These are phyloP conservation scores for Tauraco hartlaubi DNA, from an alignment of 2,797 vertebrate species.

Conservation along the genomic window DNA sequence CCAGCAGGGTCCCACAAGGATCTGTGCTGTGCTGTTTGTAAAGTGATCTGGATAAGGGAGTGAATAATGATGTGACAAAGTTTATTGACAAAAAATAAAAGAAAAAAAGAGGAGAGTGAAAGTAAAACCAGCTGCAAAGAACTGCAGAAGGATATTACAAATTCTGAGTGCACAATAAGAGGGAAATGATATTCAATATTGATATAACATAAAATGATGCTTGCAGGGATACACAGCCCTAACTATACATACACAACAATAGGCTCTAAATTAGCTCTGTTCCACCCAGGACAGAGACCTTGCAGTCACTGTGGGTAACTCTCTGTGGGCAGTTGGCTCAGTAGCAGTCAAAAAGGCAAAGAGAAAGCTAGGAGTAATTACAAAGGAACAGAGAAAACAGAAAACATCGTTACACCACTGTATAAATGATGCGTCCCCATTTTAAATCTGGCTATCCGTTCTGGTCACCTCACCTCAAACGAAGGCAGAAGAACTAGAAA, in stretches of 20 bases:
- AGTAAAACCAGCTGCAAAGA: conserved; percentile 13
- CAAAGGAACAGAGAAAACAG: neutral
- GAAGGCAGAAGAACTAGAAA: neutral
- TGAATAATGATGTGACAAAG: neutral
- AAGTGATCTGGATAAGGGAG: neutral
- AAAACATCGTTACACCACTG: neutral
- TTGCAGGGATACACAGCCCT: neutral
- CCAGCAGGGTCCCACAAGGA: neutral
- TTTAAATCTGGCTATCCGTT: neutral
- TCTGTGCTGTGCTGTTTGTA: neutral
- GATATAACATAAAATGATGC: neutral
- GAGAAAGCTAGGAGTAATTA: neutral
- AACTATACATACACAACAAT: neutral
- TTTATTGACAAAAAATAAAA: neutral
- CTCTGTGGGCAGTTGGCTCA: neutral
- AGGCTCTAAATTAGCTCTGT: neutral
- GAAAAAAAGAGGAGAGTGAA: neutral
- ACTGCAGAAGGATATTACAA: neutral
- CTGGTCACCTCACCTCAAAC: neutral
- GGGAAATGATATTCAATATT: neutral
- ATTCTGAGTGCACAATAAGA: neutral
- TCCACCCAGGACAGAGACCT: neutral
- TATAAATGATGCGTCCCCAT: neutral
- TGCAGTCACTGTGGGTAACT: neutral
- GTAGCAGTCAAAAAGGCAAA: conserved; percentile 10